Base-by-base conservation (phyloP, 2,797 vertebrate genomes). In the Peromyscus aztecus region DNA sequence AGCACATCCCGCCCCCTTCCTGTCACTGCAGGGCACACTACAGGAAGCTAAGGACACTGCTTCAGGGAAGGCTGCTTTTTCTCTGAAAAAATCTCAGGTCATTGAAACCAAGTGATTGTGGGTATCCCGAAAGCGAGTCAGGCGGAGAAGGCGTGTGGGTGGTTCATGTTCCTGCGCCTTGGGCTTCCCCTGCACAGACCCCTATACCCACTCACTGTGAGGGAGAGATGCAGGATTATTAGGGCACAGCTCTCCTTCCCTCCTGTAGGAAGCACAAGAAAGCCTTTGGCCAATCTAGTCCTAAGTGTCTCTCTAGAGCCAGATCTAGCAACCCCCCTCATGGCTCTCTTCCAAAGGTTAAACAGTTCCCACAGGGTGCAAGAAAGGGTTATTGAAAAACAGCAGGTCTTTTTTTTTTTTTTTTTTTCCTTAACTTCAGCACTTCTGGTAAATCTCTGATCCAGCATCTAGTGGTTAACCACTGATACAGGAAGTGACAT, bases 401-500 rank as follows among this genome's bases (percentile, higher is more conserved):
- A 98, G 97, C 94, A 97, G 96, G 97, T 97, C 96, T 96, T 97
- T 94, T 97, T 98, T 97, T 49, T 90, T 97, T 93, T 90, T 49
- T 98, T 98, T 96, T 97, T 96, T 96, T 97, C 98, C 95, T 97
- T 97, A 97, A 98, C 97, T 98, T 98, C 98, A 98, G 97, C 98
- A 98, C 97, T 98, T 98, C 98, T 98, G 98, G 98, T 98, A 98
- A 99, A 98, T 98, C 98, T 98, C 97, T 98, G 98, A 98, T 98
- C 98, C 98, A 98, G 98, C 98, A 98, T 98, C 98, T 97, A 97
- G 98, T 97, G 98, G 98, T 98, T 98, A 98, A 98, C 98, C 98
- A 98, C 98, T 98, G 98, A 98, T 98, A 98, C 98, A 98, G 98
- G 98, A 99, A 98, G 98, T 98, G 98, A 98, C 98, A 98, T 98